These are phyloP conservation scores for Helicolenus hilgendorfi DNA, from an alignment of 2,797 vertebrate species.

Conservation along the genomic window DNA sequence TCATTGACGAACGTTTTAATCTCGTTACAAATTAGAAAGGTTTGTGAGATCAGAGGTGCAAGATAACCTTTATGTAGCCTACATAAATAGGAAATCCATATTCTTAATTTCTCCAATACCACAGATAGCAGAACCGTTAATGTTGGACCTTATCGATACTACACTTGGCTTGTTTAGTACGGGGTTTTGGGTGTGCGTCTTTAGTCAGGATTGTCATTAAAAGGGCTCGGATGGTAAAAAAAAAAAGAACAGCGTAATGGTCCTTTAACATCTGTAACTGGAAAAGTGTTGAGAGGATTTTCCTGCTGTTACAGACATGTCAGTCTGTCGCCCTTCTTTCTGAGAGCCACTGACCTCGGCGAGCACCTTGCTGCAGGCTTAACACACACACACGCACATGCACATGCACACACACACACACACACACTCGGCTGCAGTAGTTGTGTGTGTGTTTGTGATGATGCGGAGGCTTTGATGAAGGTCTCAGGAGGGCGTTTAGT, in stretches of 20 bases:
- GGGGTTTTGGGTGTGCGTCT: no score
- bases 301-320: conserved; percentile 35
- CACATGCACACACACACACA: conserved; percentile 1
- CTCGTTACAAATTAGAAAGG: no score
- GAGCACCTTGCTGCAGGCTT: conserved; percentile 47
- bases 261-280: conserved; percentile 14
- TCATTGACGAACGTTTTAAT: no score
- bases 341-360: conserved; percentile 35
- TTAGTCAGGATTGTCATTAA: neutral
- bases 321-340: conserved; percentile 15
- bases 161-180: no score
- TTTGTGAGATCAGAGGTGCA: no score
- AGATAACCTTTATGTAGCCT: no score
- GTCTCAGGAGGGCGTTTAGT: conserved; percentile 59
- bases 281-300: neutral
- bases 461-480: conserved; percentile 48
- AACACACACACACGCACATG: neutral
- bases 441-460: conserved; percentile 26
- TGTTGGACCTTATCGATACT: no score
- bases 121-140: no score
- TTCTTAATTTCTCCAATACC: no score
- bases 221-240: neutral
- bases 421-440: neutral
- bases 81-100: no score
- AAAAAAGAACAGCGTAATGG: neutral